phyloP scores from a whole-genome alignment of 92 coral and sea anemone genomes.

The Isaurus tuberculatus region DNA sequence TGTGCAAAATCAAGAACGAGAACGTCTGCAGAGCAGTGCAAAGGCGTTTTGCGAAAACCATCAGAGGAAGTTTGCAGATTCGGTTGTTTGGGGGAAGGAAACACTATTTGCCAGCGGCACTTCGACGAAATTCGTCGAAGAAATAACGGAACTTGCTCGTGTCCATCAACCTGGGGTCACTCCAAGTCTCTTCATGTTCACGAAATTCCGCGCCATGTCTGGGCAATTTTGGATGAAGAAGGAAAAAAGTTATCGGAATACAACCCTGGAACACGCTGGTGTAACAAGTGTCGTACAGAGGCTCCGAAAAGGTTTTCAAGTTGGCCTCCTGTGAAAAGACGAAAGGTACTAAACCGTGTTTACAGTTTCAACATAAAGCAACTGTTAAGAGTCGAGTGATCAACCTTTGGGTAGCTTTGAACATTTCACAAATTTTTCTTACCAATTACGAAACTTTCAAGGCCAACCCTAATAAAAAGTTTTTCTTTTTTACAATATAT shows the following conservation, averaged over 20 bases:
- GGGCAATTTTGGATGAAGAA: constrained; percentile 24
- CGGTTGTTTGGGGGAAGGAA: background rate
- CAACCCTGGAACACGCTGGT: constrained; percentile 42
- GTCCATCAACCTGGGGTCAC: constrained; percentile 6
- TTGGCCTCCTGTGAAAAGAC: constrained; percentile 10
- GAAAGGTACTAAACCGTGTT: constrained; percentile 1
- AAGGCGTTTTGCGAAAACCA: too few species aligned
- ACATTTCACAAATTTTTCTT: background rate
- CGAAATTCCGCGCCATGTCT: constrained; percentile 5
- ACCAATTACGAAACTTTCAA: background rate
- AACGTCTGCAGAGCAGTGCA: too few species aligned
- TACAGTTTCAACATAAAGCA: background rate
- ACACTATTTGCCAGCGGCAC: constrained; percentile 14
- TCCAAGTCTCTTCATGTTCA: background rate
- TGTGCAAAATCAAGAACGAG: too few species aligned
- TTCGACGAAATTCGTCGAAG: background rate
- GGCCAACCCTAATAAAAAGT: background rate
- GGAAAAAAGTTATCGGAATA: constrained; percentile 8
- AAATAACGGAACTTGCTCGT: constrained; percentile 34
- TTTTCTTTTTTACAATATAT: background rate
- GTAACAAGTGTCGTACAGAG: constrained; percentile 40
- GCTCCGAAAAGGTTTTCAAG: constrained; percentile 24
- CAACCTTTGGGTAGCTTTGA: background rate
- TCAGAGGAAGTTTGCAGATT: too few species aligned
- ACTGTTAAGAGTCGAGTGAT: background rate